Evolutionary conservation across 1,140 invertebrate species (phyloP).

Genomic region (Chymomyza costata): DNA sequence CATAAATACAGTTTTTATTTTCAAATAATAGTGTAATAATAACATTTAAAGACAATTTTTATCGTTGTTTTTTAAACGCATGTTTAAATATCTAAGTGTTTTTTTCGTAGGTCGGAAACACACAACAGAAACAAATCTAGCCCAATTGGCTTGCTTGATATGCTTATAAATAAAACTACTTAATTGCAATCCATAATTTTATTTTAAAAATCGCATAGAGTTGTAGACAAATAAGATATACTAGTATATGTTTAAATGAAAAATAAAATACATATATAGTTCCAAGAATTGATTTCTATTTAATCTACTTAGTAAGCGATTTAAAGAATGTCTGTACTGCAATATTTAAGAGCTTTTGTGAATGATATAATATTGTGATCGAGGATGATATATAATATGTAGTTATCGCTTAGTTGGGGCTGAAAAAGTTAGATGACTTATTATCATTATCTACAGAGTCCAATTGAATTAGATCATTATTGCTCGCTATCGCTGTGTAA

Average conservation of each 20-base stretch:
- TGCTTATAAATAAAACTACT: conserved; percentile 44
- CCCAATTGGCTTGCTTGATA: conserved; percentile 30
- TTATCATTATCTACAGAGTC: conserved; percentile 46
- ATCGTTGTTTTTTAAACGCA: conserved; percentile 21
- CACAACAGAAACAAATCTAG: conserved; percentile 44
- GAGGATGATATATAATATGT: too few species aligned
- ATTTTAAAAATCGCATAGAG: conserved; percentile 6
- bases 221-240: neutral
- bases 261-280: too few species aligned
- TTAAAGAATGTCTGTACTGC: too few species aligned
- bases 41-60: conserved; percentile 25
- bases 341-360: too few species aligned
- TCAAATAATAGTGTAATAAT: too few species aligned
- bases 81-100: conserved; percentile 45
- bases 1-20: too few species aligned
- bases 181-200: conserved; percentile 32
- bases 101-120: conserved; percentile 41
- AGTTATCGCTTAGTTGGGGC: too few species aligned
- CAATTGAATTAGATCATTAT: conserved; percentile 33
- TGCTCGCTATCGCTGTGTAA: conserved; percentile 52
- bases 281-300: too few species aligned
- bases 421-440: too few species aligned
- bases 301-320: conserved; percentile 41
- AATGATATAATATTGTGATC: too few species aligned
- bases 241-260: too few species aligned